Base-by-base conservation (phyloP, 1,140 invertebrate genomes). In the Diprion similis region DNA sequence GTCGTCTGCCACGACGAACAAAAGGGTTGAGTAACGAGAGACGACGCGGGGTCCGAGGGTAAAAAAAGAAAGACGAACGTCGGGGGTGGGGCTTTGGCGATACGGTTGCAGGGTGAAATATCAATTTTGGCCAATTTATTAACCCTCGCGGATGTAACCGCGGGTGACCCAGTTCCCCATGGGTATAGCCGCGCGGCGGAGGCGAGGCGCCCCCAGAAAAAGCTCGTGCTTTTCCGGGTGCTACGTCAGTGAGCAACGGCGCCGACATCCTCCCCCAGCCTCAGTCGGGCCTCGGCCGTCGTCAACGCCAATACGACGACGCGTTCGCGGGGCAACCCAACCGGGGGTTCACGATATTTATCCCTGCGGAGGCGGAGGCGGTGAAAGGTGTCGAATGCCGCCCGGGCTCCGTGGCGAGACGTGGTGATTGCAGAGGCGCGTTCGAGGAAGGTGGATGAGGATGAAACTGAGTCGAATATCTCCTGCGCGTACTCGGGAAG, bases 201-300 rank as follows among this genome's bases (percentile, higher is more conserved):
- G 51, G 65, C 51, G 17, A 70, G 67, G 19, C 78, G 77, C 77
- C 75, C 74, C 75, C 77, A 80, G 78, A 81, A 83, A 81, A 83
- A 79, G 75, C 81, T 75, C 74, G 51, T 71, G 80, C 75, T 85
- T 87, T 86, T 86, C 85, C 84, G 81, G 82, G 83, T 82, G 83
- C 80, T 87, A 87, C 86, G 85, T 84, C 83, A 86, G 84, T 86
- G 85, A 78, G 79, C 79, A 71, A 47, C 76, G 78, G 83, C 83
- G 78, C 78, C 82, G 80, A 79, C 78, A 76, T 76, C 73, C 76
- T 78, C 79, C 37, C 19, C 59, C 24, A 37, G 51, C 83, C 82
- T 84, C 84, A 87, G 86, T 87, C 84, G 85, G 85, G 82, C 86
- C 85, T 85, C 86, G 84, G 82, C 85, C 82, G 84, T 80, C 86